Evolutionary conservation across 2,797 vertebrate genomes (phyloP).

Genomic region (Diplodus puntazzo): DNA sequence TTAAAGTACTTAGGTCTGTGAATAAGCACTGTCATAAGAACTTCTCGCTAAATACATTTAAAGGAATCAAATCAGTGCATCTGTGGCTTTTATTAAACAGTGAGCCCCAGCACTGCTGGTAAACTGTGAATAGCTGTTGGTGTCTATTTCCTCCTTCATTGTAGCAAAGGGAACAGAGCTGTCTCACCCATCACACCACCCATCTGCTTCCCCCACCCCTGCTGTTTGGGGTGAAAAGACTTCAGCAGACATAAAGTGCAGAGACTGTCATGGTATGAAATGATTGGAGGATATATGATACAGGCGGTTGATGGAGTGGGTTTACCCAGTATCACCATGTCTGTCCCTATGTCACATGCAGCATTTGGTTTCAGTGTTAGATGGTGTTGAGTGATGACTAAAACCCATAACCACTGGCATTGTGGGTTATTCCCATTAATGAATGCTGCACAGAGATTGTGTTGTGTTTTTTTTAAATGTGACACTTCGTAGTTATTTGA

Average conservation of each 20-base stretch:
- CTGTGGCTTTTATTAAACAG: slow-evolving; percentile 7
- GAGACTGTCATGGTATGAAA: slow-evolving; percentile 5
- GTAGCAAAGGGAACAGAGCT: slow-evolving; percentile 27
- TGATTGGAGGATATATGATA: slow-evolving; percentile 2
- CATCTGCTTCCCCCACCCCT: slow-evolving; percentile 47
- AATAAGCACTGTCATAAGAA: background rate
- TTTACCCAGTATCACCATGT: background rate
- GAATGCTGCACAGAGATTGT: no score
- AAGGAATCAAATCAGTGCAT: slow-evolving; percentile 6
- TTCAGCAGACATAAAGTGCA: slow-evolving; percentile 10
- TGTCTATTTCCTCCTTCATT: slow-evolving; percentile 35
- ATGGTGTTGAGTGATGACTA: background rate
- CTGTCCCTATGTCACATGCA: background rate
- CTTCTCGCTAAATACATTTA: background rate
- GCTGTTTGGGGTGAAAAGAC: slow-evolving; percentile 57
- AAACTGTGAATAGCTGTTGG: slow-evolving; percentile 44
- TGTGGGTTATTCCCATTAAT: background rate
- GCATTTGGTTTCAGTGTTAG: background rate
- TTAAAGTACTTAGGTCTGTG: no score
- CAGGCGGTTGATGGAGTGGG: slow-evolving; percentile 3
- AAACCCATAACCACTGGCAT: background rate
- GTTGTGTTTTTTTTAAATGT: background rate
- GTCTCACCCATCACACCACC: slow-evolving; percentile 32
- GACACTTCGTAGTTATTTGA: background rate
- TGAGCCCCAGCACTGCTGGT: slow-evolving; percentile 11